Evolutionary conservation across 2,888 invertebrate species (phyloP).

Genomic region (Drosophila meridiana): DNA sequence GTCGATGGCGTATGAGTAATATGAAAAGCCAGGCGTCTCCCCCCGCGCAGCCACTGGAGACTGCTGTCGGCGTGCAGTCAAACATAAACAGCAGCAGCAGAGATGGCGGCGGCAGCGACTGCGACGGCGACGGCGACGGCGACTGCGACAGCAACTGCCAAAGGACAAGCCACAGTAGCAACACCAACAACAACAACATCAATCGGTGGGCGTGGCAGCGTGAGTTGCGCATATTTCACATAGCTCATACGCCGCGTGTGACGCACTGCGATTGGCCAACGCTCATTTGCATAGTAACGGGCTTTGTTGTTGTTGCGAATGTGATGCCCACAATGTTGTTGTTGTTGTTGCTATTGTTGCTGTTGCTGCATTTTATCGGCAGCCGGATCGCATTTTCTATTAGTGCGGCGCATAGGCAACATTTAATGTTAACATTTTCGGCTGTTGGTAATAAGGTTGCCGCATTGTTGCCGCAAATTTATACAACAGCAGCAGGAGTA

Average conservation of each 20-base stretch:
- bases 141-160: conserved; percentile 14
- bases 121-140: conserved; percentile 24
- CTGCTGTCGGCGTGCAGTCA: conserved; percentile 62
- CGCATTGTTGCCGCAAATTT: conserved; percentile 65
- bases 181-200: conserved; percentile 20
- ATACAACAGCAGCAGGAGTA: conserved; percentile 37
- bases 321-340: conserved; percentile 35
- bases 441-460: conserved; percentile 66
- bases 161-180: conserved; percentile 14
- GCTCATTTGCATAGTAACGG: conserved; percentile 80
- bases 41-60: conserved; percentile 42
- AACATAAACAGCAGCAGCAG: conserved; percentile 49
- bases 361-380: conserved; percentile 62
- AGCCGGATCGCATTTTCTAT: conserved; percentile 78
- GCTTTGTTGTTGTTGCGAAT: conserved; percentile 41
- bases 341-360: conserved; percentile 24
- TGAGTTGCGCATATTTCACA: conserved; percentile 61
- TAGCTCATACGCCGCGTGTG: conserved; percentile 71
- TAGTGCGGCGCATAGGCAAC: conserved; percentile 76
- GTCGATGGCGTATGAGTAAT: conserved; percentile 77
- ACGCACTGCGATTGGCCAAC: conserved; percentile 60
- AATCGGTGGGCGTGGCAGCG: conserved; percentile 56
- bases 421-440: conserved; percentile 70
- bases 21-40: conserved; percentile 53
- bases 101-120: conserved; percentile 38